Base-by-base conservation (phyloP, 2,797 vertebrate genomes). In the Alosa sapidissima region DNA sequence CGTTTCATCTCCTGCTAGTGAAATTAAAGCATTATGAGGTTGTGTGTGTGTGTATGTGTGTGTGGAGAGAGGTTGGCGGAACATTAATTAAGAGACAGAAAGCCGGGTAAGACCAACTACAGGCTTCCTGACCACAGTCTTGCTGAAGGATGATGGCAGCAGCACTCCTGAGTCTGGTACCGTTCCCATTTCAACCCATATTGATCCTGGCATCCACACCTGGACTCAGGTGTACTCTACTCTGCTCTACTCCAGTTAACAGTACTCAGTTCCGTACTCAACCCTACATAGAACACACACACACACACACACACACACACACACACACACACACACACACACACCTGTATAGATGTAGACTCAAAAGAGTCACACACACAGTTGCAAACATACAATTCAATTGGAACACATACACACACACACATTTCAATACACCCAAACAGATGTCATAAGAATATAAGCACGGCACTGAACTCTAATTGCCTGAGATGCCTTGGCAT, bases 1-100 rank as follows among this genome's bases (percentile, higher is more conserved):
- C 81, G 84, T 81, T 87, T 85, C 68, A 85, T 87, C 81, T 85
- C 84, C 65, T 45, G 58, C 68, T 83, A 33, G 47, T 83, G 68
- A 72, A 87, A 62, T 81, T 48, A 84, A 85, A 28, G 52, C 82
- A 33, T 24, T 41, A 52, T 68, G 49, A 28, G 62, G 6, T 6
- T 33, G 24, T 28, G 62, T 87, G 62, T 52, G 16, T 47, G 47
- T 51, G 81, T 49, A 81, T 51, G 81, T 81, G 81, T 81, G 81
- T 81, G 48, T 81, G 81, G 41, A 28, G 55, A 5, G 55, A 3
- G 49, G 72, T 81, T n/a, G 52, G 48, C 13, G 11, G 62, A 72
- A 62, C 68, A 60, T 82, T 81, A 10, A 19, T 62, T 83, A 1
- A 68, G 65, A 68, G 11, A 68, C 65, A 68, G 24, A 33, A 16